Base-by-base conservation (phyloP, 2,888 invertebrate genomes). In the Dicyrtoma fusca region DNA sequence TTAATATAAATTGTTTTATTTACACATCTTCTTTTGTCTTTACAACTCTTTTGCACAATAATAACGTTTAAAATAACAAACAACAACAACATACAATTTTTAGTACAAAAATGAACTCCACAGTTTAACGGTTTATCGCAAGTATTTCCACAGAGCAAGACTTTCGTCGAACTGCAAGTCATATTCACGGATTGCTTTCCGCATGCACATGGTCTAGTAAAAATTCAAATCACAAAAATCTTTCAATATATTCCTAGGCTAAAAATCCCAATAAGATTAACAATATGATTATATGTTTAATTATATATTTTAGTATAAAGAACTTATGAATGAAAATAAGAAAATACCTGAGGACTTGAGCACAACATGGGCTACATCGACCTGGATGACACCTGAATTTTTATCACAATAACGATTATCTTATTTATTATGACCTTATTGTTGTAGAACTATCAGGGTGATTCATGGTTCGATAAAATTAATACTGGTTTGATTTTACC, bases 381-480 rank as follows among this genome's bases (percentile, higher is more conserved):
- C 71, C 71, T 2, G 65, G 49, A 64, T 47, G 26, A 6, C 42
- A 64, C 17, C 34, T 14, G 34, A 23, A 17, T 6, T 19, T 63
- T 21, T 63, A 51, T 45, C 23, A 13, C 1, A 68, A 25, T 19
- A 23, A 11, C 13, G 19, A 66, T 11, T 17, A 59, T 4, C 57
- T 55, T 42, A 21, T 25, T 47, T 53, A 53, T 26, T 23, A n/a
- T 51, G 25, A 57, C 26, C 23, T 14, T 51, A 17, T 51, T n/a
- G n/a, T n/a, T n/a, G n/a, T n/a, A n/a, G n/a, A 1, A 23, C 26
- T 57, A 82, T 97, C 97, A 0, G 91, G 90, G 1, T 95, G 95
- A 84, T 97, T 97, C 0, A 96, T 95, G 0, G 97, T 97, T 0
- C n/a, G n/a, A n/a, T n/a, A n/a, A n/a, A n/a, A n/a, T n/a, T n/a